Evolutionary conservation across 2,888 invertebrate species (phyloP).

Genomic region (Nematopogon swammerdamellus): DNA sequence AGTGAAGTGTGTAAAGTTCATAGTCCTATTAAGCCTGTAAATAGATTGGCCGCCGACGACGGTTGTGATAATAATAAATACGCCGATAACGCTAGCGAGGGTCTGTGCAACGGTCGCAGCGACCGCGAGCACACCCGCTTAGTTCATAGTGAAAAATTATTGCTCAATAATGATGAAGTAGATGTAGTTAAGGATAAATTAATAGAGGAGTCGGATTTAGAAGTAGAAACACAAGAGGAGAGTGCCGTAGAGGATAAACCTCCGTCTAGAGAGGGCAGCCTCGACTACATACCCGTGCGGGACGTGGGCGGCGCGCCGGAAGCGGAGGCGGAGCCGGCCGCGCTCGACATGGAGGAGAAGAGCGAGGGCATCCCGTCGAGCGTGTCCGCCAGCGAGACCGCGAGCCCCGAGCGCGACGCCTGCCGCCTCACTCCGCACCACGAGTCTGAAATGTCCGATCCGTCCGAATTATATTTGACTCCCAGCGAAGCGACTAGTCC

Average conservation of each 20-base stretch:
- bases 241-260: constrained; percentile 29
- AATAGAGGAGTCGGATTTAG: constrained; percentile 38
- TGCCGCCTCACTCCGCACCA: constrained; percentile 33
- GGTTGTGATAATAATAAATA: constrained; percentile 38
- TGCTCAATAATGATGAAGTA: constrained; percentile 13
- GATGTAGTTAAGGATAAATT: constrained; percentile 29
- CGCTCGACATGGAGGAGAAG: constrained; percentile 32
- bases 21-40: constrained; percentile 39
- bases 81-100: constrained; percentile 13
- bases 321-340: constrained; percentile 40
- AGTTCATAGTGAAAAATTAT: constrained; percentile 19
- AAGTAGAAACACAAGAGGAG: constrained; percentile 27
- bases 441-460: constrained; percentile 64
- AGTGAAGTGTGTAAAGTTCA: constrained; percentile 65
- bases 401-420: constrained; percentile 43
- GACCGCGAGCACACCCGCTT: constrained; percentile 25
- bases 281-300: constrained; percentile 50
- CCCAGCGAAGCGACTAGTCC: constrained; percentile 62
- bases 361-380: constrained; percentile 50
- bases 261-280: constrained; percentile 38
- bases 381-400: constrained; percentile 44
- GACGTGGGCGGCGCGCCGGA: constrained; percentile 38
- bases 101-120: constrained; percentile 31
- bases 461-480: constrained; percentile 66
- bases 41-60: constrained; percentile 22